Evolutionary conservation across 2,797 vertebrate genomes (phyloP).

Genomic region (Chaetodon trifasciatus): DNA sequence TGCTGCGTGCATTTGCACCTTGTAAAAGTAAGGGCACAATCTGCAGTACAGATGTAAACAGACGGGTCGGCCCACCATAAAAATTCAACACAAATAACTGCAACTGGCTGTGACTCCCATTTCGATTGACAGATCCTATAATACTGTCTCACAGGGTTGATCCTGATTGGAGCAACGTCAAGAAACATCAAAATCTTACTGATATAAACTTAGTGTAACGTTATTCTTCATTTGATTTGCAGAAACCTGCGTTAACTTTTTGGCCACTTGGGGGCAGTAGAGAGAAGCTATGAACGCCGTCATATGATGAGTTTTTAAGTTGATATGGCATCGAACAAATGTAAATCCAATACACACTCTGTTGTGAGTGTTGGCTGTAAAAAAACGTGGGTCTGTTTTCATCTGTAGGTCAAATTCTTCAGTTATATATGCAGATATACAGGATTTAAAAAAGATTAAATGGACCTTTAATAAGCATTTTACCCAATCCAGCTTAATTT

Average conservation of each 20-base stretch:
- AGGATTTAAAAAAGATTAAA: background rate
- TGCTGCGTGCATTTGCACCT: background rate
- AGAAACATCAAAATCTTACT: too few relatives aligned
- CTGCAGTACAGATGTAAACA: conserved; percentile 15
- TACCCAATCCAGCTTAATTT: background rate
- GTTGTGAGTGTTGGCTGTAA: background rate
- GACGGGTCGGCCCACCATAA: background rate
- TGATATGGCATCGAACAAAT: background rate
- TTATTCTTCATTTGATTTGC: background rate
- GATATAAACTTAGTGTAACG: background rate
- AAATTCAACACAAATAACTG: background rate
- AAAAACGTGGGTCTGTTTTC: too few relatives aligned
- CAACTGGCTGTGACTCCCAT: background rate
- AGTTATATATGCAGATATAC: background rate
- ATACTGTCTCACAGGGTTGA: background rate
- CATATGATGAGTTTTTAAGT: background rate
- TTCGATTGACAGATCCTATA: background rate
- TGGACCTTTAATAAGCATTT: background rate
- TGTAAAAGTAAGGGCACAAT: conserved; percentile 8
- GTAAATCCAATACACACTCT: background rate
- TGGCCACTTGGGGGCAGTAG: too few relatives aligned
- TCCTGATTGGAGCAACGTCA: background rate
- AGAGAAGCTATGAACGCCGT: too few relatives aligned
- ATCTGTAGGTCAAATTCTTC: background rate
- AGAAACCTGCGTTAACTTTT: background rate